Percentiles rank a stretch among this genome's conserved stretches.
Conservation (phyloP, 2,888 invertebrate genomes). For the Ashinkailepas kermadecensis region DNA sequence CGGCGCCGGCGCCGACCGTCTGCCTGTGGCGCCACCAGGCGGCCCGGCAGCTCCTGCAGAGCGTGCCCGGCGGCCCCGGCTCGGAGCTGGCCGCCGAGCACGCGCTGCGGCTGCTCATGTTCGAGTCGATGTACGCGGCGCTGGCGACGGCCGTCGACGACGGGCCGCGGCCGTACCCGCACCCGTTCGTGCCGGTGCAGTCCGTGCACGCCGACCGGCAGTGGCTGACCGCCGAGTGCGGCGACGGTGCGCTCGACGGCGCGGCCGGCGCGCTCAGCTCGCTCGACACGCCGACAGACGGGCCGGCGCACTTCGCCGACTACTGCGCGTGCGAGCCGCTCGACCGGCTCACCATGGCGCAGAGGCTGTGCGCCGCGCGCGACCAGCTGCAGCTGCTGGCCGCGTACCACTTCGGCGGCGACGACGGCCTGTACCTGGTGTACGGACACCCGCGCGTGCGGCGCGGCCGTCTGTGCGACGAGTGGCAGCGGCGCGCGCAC, state of each 20-base stretch:
- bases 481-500: not conserved
- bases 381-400: not conserved
- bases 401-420: slow-evolving; percentile 19
- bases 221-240: not conserved
- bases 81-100: not conserved
- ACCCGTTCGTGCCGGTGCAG: slow-evolving; percentile 18
- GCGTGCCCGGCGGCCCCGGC: not conserved
- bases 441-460: slow-evolving; percentile 18
- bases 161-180: slow-evolving; percentile 6
- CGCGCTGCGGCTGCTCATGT: not conserved
- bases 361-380: not conserved
- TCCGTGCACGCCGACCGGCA: not conserved
- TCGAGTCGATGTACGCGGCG: slow-evolving; percentile 19
- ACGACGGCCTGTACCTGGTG: slow-evolving; percentile 17
- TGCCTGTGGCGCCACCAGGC: not conserved
- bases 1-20: not conserved
- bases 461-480: not conserved
- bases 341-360: slow-evolving; percentile 16
- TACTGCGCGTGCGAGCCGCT: slow-evolving; percentile 2
- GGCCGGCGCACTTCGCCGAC: not conserved
- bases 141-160: not conserved
- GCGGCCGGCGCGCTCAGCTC: not conserved
- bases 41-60: not conserved
- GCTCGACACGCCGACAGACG: not conserved
- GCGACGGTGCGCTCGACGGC: not conserved